Evolutionary conservation across 2,888 invertebrate genomes (phyloP).

Genomic region (Protula sp.): DNA sequence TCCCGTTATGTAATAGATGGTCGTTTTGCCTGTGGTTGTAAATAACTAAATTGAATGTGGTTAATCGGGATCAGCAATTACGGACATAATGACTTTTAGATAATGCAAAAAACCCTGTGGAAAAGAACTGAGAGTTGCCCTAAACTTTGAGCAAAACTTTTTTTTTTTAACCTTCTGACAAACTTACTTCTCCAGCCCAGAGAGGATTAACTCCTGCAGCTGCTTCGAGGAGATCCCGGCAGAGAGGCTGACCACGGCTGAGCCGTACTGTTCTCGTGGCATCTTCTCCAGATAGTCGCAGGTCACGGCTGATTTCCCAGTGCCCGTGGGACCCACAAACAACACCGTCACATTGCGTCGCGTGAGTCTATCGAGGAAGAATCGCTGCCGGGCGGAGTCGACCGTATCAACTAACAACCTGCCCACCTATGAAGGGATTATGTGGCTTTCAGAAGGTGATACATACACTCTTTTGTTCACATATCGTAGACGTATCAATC

Average conservation of each 20-base stretch:
- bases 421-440: slow-evolving; percentile 31
- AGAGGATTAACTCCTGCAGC: slow-evolving; percentile 52
- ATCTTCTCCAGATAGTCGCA: slow-evolving; percentile 45
- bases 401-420: slow-evolving; percentile 49
- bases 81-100: too few species aligned
- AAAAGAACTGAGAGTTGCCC: too few species aligned
- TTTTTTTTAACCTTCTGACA: too few species aligned
- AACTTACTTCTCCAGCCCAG: slow-evolving; percentile 49
- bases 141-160: too few species aligned
- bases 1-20: too few species aligned
- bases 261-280: slow-evolving; percentile 45
- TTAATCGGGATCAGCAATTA: too few species aligned
- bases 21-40: too few species aligned
- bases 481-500: too few species aligned
- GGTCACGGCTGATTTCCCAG: slow-evolving; percentile 51
- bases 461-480: too few species aligned
- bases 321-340: slow-evolving; percentile 52
- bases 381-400: slow-evolving; percentile 48
- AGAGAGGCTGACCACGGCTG: slow-evolving; percentile 51
- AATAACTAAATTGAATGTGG: too few species aligned
- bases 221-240: slow-evolving; percentile 52
- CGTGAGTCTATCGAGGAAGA: slow-evolving; percentile 43
- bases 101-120: too few species aligned
- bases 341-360: slow-evolving; percentile 34
- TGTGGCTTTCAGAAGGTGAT: too few species aligned